Conservation (phyloP, 2,113 vertebrate species). For the Rallus limicola region DNA sequence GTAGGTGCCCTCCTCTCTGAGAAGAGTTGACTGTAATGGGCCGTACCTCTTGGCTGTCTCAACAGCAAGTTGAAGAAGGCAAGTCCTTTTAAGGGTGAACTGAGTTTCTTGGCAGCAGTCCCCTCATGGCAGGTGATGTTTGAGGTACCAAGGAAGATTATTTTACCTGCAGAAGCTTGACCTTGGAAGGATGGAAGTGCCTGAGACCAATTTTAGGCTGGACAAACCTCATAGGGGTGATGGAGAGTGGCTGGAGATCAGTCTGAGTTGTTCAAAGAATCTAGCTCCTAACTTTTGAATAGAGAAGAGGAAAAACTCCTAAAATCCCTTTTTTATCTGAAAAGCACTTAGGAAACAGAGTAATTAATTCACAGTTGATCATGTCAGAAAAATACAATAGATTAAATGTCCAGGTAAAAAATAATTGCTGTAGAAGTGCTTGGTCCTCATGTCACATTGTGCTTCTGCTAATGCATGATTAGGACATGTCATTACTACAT, state of each 20-base stretch:
- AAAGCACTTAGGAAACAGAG: not conserved
- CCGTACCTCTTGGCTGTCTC: not conserved
- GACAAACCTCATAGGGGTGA: not conserved
- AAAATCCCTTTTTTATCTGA: not conserved
- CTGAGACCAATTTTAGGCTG: not conserved
- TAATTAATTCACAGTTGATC: not conserved
- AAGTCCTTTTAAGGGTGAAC: not conserved
- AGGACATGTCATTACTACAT: not conserved
- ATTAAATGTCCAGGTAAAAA: slow-evolving; percentile 12
- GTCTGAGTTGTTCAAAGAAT: not conserved
- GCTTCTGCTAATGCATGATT: not conserved
- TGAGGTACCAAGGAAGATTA: not conserved
- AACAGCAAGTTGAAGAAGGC: not conserved
- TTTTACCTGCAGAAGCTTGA: not conserved
- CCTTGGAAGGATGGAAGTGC: not conserved
- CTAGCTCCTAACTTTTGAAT: not conserved
- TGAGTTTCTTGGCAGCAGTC: not conserved
- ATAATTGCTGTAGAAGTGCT: not conserved
- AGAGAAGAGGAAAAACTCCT: not conserved
- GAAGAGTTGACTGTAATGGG: not conserved
- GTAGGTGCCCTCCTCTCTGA: not conserved
- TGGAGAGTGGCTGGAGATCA: not conserved
- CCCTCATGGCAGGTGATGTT: not conserved
- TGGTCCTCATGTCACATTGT: not conserved
- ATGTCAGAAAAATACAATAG: not conserved